A percentile compares a stretch with the other conserved stretches of the same genome.
phyloP scores from a whole-genome alignment of 2,113 vertebrate genomes.

The Amphilophus citrinellus region DNA sequence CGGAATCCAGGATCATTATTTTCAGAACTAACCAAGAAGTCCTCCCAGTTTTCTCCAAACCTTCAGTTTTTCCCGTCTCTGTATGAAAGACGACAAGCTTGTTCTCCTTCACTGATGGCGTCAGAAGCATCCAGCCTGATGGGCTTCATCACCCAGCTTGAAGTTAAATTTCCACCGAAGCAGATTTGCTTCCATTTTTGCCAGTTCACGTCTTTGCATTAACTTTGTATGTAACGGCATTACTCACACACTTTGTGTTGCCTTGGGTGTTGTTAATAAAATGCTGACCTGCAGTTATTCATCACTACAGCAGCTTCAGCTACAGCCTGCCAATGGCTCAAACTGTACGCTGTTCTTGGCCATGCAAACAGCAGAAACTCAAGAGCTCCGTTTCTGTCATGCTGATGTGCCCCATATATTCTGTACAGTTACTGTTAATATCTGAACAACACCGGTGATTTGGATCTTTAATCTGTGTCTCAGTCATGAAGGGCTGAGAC shows the following conservation, averaged over 20 bases:
- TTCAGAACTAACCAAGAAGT: background rate
- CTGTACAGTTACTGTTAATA: fast-evolving
- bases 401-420: background rate
- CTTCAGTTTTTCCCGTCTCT: background rate
- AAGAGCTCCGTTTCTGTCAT: background rate
- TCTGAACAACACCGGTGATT: background rate
- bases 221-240: too few relatives aligned
- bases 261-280: too few relatives aligned
- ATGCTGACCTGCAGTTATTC: background rate
- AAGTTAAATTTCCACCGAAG: background rate
- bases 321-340: too few relatives aligned
- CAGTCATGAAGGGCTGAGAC: fast-evolving
- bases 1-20: background rate
- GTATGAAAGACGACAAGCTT: background rate
- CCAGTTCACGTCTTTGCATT: background rate
- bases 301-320: background rate
- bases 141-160: background rate
- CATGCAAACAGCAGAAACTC: background rate
- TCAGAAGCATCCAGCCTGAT: background rate
- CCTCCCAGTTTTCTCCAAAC: background rate
- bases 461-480: background rate
- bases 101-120: background rate
- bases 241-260: too few relatives aligned
- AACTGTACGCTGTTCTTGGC: background rate
- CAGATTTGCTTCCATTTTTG: background rate